Conservation (phyloP, 2,888 invertebrate species). For the Eustalomyia histrio region DNA sequence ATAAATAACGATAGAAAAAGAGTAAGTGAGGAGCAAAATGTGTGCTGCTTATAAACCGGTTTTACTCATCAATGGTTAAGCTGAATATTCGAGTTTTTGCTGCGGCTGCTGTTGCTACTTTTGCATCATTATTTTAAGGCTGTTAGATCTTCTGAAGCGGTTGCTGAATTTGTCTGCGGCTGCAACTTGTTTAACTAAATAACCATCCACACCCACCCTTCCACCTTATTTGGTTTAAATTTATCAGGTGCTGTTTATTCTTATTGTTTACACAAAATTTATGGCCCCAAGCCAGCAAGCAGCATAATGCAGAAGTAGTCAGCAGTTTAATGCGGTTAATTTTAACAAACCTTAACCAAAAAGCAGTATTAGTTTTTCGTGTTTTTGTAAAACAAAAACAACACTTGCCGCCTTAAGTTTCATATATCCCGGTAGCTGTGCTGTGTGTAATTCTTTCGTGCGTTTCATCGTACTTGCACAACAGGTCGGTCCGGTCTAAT, state of each 20-base stretch:
- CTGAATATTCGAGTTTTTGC: slow-evolving; percentile 64
- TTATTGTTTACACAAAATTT: slow-evolving; percentile 24
- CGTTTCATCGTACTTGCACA: slow-evolving; percentile 57
- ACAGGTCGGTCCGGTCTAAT: slow-evolving; percentile 39
- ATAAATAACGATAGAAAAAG: slow-evolving; percentile 59
- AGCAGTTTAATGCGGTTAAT: slow-evolving; percentile 43
- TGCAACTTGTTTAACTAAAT: slow-evolving; percentile 37
- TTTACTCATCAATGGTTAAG: slow-evolving; percentile 67
- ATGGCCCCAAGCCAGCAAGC: slow-evolving; percentile 26
- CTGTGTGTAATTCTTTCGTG: slow-evolving; percentile 50
- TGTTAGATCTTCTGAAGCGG: slow-evolving; percentile 51
- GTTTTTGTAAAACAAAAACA: slow-evolving; percentile 38
- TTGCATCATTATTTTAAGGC: slow-evolving; percentile 38
- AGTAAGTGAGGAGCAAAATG: slow-evolving; percentile 58
- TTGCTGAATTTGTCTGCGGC: slow-evolving; percentile 61
- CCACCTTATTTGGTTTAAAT: slow-evolving; percentile 29
- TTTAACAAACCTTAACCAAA: slow-evolving; percentile 25
- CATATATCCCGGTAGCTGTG: slow-evolving; percentile 46
- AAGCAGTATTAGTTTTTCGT: slow-evolving; percentile 40
- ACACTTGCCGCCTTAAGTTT: slow-evolving; percentile 35
- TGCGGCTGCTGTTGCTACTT: slow-evolving; percentile 49
- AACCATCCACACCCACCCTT: slow-evolving; percentile 37
- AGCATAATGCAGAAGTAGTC: slow-evolving; percentile 55
- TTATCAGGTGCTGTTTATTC: slow-evolving; percentile 27
- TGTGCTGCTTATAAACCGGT: slow-evolving; percentile 65